These are phyloP conservation scores for Pungitius pungitius DNA, from an alignment of 2,113 vertebrate species.

Conservation along the genomic window DNA sequence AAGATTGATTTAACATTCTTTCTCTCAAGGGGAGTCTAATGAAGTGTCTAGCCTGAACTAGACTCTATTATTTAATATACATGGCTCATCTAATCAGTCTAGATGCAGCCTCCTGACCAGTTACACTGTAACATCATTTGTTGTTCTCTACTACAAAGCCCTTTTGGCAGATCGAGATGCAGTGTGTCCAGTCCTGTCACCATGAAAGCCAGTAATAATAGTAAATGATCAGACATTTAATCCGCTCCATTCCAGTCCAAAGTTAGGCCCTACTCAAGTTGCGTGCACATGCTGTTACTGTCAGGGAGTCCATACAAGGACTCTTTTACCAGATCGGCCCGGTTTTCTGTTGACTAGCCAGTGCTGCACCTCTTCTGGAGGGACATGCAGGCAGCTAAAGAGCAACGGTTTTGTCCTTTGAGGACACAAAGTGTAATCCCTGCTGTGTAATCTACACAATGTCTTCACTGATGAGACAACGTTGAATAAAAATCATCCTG, in stretches of 20 bases:
- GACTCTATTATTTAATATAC: not conserved
- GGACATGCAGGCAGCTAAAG: slow-evolving; percentile 12
- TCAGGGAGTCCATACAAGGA: slow-evolving; percentile 61
- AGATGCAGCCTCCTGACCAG: not conserved
- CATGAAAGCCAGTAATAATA: not conserved
- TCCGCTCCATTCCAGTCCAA: slow-evolving; percentile 25
- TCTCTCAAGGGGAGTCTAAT: not conserved
- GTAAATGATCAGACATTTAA: slow-evolving; percentile 16
- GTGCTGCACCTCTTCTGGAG: slow-evolving; percentile 19
- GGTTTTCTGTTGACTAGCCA: slow-evolving; percentile 63
- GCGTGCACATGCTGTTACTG: slow-evolving; percentile 14
- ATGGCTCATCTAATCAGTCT: not conserved
- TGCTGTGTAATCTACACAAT: slow-evolving; percentile 23
- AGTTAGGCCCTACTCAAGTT: slow-evolving; percentile 41
- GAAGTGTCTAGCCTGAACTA: not conserved
- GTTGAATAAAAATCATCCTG: not conserved
- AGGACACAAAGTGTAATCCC: slow-evolving; percentile 19
- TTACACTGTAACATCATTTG: not conserved
- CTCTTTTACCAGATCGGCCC: slow-evolving; percentile 39
- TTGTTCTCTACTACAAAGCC: not conserved
- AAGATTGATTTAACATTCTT: not conserved
- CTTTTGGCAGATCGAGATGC: not conserved
- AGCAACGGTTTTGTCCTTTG: slow-evolving; percentile 6
- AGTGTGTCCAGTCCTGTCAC: not conserved
- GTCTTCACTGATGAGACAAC: slow-evolving; percentile 11